Conservation (phyloP, 2,113 vertebrate species). For the Pomatostomus ruficeps region DNA sequence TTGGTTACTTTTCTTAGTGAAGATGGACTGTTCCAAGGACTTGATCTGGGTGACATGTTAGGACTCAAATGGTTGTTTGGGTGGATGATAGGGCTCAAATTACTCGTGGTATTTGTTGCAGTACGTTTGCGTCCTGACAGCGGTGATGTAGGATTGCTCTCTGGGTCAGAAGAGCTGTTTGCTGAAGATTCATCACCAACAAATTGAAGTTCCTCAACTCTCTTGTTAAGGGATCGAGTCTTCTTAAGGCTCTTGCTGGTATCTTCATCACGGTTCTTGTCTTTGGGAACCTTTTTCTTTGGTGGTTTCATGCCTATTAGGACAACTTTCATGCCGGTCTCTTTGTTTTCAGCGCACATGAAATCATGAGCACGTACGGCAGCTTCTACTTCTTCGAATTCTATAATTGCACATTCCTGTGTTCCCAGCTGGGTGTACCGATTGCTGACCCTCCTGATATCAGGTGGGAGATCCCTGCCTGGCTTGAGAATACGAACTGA, state of each 20-base stretch:
- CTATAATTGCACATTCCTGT: constrained; percentile 90
- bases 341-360: constrained; percentile 68
- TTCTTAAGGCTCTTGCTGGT: constrained; percentile 66
- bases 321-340: constrained; percentile 80
- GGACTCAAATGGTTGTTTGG: constrained; percentile 88
- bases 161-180: constrained; percentile 92
- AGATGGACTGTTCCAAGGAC: constrained; percentile 92
- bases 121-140: constrained; percentile 76
- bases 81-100: constrained; percentile 81
- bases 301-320: constrained; percentile 92
- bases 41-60: constrained; percentile 85
- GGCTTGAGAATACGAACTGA: constrained; percentile 91
- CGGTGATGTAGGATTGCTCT: constrained; percentile 90
- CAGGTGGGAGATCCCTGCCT: constrained; percentile 86
- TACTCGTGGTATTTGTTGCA: constrained; percentile 72
- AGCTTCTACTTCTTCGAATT: constrained; percentile 94
- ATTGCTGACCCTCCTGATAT: constrained; percentile 87
- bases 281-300: constrained; percentile 91
- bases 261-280: constrained; percentile 76
- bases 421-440: constrained; percentile 85
- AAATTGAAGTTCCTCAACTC: constrained; percentile 91
- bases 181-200: constrained; percentile 87
- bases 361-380: constrained; percentile 87
- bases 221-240: constrained; percentile 84
- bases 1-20: constrained; percentile 81